phyloP scores from a whole-genome alignment of 2,888 invertebrate species.

The Helleia helle region DNA sequence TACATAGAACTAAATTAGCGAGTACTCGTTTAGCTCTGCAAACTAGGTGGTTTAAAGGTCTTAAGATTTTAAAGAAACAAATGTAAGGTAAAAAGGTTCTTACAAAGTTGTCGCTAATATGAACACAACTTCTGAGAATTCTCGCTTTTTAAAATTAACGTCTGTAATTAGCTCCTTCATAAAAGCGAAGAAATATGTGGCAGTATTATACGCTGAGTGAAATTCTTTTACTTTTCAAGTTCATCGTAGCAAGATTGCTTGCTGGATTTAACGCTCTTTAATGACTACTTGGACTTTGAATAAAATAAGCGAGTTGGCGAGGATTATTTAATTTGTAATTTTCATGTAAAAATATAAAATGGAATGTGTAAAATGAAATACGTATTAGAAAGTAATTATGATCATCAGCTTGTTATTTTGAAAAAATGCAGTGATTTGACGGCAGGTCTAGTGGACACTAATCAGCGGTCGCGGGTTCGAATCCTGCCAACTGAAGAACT shows the following conservation, averaged over 20 bases:
- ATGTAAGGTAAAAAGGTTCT: background rate
- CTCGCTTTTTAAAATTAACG: constrained; percentile 37
- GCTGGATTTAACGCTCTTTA: constrained; percentile 28
- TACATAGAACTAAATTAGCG: background rate
- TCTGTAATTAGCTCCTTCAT: constrained; percentile 28
- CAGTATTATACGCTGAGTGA: constrained; percentile 26
- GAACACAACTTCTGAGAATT: constrained; percentile 21
- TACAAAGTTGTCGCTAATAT: constrained; percentile 16
- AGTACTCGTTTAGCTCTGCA: background rate
- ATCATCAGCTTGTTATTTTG: no score
- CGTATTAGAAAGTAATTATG: no score
- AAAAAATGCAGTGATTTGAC: no score
- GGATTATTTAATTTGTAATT: no score
- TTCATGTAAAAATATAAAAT: no score
- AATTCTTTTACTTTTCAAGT: constrained; percentile 27
- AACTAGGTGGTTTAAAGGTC: background rate
- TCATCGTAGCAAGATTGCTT: constrained; percentile 27
- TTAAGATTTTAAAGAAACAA: background rate
- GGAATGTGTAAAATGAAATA: no score
- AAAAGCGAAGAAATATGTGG: constrained; percentile 23
- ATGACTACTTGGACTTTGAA: constrained; percentile 28
- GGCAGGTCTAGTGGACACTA: no score
- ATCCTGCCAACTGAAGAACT: no score
- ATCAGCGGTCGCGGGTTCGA: no score
- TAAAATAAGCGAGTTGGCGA: constrained; percentile 17